Evolutionary conservation across 2,113 vertebrate genomes (phyloP).

Genomic region (Aegithalos caudatus): DNA sequence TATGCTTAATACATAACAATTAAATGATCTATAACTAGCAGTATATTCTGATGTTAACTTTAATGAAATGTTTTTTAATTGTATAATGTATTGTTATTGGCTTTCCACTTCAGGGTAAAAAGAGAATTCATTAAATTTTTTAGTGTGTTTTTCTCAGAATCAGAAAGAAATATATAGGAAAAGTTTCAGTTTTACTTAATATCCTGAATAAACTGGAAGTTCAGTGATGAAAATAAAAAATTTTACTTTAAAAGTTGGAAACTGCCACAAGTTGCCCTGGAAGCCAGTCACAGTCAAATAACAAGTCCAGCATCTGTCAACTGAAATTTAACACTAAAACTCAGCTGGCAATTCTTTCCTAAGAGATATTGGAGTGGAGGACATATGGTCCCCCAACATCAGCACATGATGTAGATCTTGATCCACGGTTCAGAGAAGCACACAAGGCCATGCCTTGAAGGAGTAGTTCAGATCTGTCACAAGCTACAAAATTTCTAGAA

Average conservation of each 20-base stretch:
- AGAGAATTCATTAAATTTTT: constrained; percentile 15
- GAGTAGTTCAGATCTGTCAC: background rate
- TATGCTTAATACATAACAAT: constrained; percentile 69
- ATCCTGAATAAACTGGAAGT: background rate
- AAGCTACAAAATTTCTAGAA: background rate
- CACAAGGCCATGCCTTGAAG: background rate
- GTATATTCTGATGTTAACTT: constrained; percentile 48
- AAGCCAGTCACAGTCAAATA: background rate
- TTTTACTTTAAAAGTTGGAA: background rate
- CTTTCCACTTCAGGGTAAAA: constrained; percentile 10
- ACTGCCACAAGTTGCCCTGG: background rate
- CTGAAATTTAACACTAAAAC: background rate
- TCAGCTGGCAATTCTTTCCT: background rate
- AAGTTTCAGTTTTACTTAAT: background rate
- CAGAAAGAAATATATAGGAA: background rate
- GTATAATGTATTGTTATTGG: constrained; percentile 43
- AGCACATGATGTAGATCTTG: background rate
- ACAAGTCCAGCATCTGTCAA: background rate
- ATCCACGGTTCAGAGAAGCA: background rate
- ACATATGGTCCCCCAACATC: fast-evolving
- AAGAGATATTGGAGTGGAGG: fast-evolving
- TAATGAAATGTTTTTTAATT: constrained; percentile 73
- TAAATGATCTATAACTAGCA: constrained; percentile 66
- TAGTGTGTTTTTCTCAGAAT: background rate
- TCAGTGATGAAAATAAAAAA: background rate